phyloP scores from a whole-genome alignment of 2,113 vertebrate genomes.

The Noctilio leporinus region DNA sequence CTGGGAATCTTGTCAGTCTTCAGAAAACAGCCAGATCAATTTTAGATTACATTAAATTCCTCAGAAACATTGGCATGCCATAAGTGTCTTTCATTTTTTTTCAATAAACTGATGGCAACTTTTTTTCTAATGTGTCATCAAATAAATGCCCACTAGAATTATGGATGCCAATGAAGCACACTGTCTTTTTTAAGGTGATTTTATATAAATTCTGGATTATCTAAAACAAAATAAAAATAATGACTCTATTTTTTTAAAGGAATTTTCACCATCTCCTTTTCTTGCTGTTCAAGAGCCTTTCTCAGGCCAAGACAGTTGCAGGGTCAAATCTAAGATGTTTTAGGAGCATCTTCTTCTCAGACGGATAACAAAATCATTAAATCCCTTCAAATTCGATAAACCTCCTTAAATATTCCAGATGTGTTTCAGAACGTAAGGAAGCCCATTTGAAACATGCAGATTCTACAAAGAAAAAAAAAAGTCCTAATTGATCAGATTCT shows the following conservation, averaged over 20 bases:
- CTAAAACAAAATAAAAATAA: conserved; percentile 22
- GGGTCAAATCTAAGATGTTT: neutral
- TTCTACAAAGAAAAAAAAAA: neutral
- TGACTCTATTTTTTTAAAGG: neutral
- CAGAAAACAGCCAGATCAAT: conserved; percentile 21
- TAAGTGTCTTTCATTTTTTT: neutral
- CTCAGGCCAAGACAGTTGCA: neutral
- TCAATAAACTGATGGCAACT: neutral
- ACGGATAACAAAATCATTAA: neutral
- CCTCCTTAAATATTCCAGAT: neutral
- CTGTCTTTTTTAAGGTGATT: neutral
- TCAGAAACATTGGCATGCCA: neutral
- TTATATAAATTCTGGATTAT: neutral
- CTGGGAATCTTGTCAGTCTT: conserved; percentile 44
- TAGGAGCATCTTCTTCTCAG: neutral
- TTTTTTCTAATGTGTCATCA: conserved; percentile 1
- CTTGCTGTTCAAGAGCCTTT: neutral
- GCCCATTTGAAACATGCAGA: neutral
- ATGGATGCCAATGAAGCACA: neutral
- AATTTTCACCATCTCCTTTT: neutral
- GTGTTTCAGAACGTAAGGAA: conserved; percentile 23
- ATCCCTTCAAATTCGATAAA: neutral
- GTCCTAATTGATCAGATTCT: neutral
- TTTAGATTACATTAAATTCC: conserved; percentile 7
- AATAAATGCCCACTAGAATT: neutral